phyloP scores from a whole-genome alignment of 2,797 vertebrate species.

The Silurus aristotelis region DNA sequence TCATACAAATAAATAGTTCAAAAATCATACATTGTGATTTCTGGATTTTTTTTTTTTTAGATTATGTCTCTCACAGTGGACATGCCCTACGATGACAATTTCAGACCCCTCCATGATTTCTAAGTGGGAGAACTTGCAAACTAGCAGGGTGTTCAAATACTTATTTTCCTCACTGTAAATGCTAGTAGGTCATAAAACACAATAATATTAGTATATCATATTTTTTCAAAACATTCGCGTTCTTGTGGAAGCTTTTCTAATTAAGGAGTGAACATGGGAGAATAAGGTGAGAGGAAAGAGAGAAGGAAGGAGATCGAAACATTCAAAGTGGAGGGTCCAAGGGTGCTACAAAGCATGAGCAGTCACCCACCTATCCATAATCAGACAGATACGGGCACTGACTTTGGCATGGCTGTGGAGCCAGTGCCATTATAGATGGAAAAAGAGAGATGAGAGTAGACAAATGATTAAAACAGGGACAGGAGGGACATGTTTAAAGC shows the following conservation, averaged over 20 bases:
- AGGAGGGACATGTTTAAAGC: constrained; percentile 50
- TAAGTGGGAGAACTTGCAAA: no score
- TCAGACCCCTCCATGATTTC: no score
- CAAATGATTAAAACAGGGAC: constrained; percentile 63
- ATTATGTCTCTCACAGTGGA: no score
- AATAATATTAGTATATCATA: not conserved
- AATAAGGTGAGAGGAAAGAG: not conserved
- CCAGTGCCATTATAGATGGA: constrained; percentile 66
- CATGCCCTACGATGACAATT: no score
- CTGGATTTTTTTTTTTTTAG: no score
- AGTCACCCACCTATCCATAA: constrained; percentile 99
- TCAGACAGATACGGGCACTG: constrained; percentile 96
- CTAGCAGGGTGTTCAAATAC: no score
- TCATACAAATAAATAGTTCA: no score
- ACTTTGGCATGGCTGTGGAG: constrained; percentile 95
- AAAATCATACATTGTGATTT: no score
- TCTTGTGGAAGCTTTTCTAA: not conserved
- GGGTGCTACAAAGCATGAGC: constrained; percentile 70
- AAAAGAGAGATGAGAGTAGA: constrained; percentile 63
- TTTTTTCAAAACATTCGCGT: not conserved
- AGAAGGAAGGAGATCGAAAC: constrained; percentile 48
- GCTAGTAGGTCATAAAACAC: not conserved
- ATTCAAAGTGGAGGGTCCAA: constrained; percentile 47
- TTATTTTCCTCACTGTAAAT: no score
- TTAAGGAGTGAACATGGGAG: constrained; percentile 21